Evolutionary conservation across 2,113 vertebrate genomes (phyloP).

Genomic region (Mesoclemmys tuberculata): DNA sequence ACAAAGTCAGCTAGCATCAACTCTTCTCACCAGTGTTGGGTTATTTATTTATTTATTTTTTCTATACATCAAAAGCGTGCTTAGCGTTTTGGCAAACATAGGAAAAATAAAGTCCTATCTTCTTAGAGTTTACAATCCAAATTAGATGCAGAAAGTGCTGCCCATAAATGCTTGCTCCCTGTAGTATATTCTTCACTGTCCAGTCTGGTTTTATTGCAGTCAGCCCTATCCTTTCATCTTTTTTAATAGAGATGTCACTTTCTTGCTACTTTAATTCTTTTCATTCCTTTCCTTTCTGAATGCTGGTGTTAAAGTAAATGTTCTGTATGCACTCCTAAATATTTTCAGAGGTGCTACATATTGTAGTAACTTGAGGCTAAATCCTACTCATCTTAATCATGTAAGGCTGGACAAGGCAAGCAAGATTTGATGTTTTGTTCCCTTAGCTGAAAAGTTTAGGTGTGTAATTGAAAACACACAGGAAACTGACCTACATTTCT

Average conservation of each 20-base stretch:
- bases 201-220: background rate
- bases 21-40: background rate
- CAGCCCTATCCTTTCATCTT: background rate
- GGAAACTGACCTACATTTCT: background rate
- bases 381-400: background rate
- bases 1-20: background rate
- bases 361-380: background rate
- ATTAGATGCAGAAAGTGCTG: background rate
- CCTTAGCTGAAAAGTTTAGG: background rate
- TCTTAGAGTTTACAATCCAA: background rate
- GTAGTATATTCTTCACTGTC: background rate
- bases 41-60: background rate
- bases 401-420: background rate
- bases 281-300: background rate
- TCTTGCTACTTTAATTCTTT: background rate
- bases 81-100: background rate
- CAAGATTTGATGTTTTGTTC: background rate
- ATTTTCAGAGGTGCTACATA: background rate
- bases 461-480: background rate
- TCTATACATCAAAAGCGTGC: background rate
- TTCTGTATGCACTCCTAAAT: background rate
- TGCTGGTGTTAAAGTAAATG: background rate
- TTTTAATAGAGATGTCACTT: background rate
- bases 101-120: background rate
- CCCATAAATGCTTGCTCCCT: background rate